Evolutionary conservation across 2,888 invertebrate species (phyloP), one percentile per base, ranked within the genome.

Genomic region (Cabera pusaria): DNA sequence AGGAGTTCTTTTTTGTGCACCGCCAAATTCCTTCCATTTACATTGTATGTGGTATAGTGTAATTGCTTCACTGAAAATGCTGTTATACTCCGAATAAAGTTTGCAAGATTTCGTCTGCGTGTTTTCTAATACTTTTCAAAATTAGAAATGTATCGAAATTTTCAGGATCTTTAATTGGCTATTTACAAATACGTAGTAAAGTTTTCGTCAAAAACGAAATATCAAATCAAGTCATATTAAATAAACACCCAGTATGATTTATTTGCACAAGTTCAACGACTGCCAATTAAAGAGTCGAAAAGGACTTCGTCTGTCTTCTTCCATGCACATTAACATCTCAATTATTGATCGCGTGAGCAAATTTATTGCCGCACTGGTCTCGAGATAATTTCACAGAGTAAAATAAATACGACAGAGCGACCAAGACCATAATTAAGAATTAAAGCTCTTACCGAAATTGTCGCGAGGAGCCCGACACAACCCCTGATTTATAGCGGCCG

Each of bases 391-490:
- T 77, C 56, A 60, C 65, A 71, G 69, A 72, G 70, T 67, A 73
- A 76, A 80, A 82, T 81, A 77, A 83, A 77, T 73, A 78, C 69
- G 68, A 67, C 67, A 67, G 57, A 64, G 54, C 65, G 52, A 69
- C 67, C 69, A 66, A 69, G 64, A 57, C 72, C 70, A 81, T 82
- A 80, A 85, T 83, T 85, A 84, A 83, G 81, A 78, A 81, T 82
- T 81, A 79, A 79, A 82, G 66, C 68, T 75, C 71, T 72, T 73
- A 66, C 71, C 65, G 56, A 78, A 80, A 77, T 76, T 77, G 79
- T 78, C 74, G 66, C 73, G 56, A 67, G 61, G 39, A 66, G 64
- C 64, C 63, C 55, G 57, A 64, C 61, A 60, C 51, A 51, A 44
- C 45, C 49, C 49, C 60, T 79, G 77, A 84, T 84, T 84, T 85